Base-by-base conservation (phyloP, 2,113 vertebrate species). In the Pitta sordida region DNA sequence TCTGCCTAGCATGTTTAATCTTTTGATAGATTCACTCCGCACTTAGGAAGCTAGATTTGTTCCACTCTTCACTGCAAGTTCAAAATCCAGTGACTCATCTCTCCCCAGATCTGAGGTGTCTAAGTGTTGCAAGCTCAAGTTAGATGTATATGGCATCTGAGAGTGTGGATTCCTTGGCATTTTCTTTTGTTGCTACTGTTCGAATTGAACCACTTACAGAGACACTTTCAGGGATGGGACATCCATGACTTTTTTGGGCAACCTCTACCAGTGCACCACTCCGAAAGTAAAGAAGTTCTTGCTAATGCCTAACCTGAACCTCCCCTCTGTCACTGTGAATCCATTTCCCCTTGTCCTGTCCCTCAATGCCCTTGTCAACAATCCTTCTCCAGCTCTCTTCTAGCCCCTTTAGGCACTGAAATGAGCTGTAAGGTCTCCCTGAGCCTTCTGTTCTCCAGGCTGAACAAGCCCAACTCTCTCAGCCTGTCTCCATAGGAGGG, bases 391-490 rank as follows among this genome's bases (percentile, higher is more conserved):
- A 52, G 16, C 22, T 74, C 32, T 51, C 27, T 2, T 51, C 52
- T 16, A 36, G 32, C 10, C 5, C 12, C 22, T 15, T 27, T 23
- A 29, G 37, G 59, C n/a, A 10, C 32, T 51, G 59, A 37, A 51
- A 58, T 18, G 36, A 36, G 7, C 15, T 58, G 26, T 41, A 4
- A 51, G 15, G 8, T 58, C 44, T 43, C 36, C 14, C 21, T 60
- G 64, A 15, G 6, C 51, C 34, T 56, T 58, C 14, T 71, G 21
- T 37, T n/a, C 44, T 44, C 15, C 68, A 51, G 22, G 10, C 30
- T 56, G 49, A 49, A 5, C 24, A 79, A 41, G 30, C 30, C 41
- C 7, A 22, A 3, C 21, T 55, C 0, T 0, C 36, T 51, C 67
- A 37, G 68, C 52, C 32, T 65, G 18, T 27, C 26, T 27, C 15